These are phyloP conservation scores for Parazoanthus atlanticus DNA, from an alignment of 92 coral and sea anemone genomes.

Conservation along the genomic window DNA sequence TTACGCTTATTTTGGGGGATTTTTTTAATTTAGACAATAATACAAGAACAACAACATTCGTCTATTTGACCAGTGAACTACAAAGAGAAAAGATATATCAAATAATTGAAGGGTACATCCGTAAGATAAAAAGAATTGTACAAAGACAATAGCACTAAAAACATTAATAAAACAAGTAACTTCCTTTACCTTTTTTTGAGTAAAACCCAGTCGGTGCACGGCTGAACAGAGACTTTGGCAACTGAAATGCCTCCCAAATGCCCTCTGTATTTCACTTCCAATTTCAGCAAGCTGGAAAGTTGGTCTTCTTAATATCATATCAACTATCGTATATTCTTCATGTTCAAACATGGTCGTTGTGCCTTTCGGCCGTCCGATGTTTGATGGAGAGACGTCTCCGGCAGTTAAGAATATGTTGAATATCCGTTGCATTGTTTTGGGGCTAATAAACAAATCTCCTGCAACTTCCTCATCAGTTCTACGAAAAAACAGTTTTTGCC, in stretches of 20 bases:
- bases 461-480: slow-evolving; percentile 40
- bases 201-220: slow-evolving; percentile 34
- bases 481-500: slow-evolving; percentile 22
- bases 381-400: slow-evolving; percentile 33
- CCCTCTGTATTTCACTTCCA: background rate
- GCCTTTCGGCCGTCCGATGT: slow-evolving; percentile 46
- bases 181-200: slow-evolving; percentile 32
- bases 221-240: slow-evolving; percentile 20
- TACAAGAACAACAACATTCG: too few species aligned
- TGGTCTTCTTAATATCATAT: slow-evolving; percentile 18
- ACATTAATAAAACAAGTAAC: background rate
- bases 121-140: too few species aligned
- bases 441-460: slow-evolving; percentile 32
- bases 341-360: slow-evolving; percentile 38
- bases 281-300: slow-evolving; percentile 34
- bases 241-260: slow-evolving; percentile 25
- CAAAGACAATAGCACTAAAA: too few species aligned
- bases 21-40: too few species aligned
- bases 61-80: too few species aligned
- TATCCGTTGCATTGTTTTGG: slow-evolving; percentile 29
- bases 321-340: slow-evolving; percentile 43
- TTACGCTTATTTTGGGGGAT: too few species aligned
- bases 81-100: too few species aligned
- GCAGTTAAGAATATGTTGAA: slow-evolving; percentile 3
- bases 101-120: too few species aligned